Evolutionary conservation across 2,113 vertebrate species (phyloP), one percentile per base, ranked within the genome.

Genomic region (Hippocampus mohnikei): DNA sequence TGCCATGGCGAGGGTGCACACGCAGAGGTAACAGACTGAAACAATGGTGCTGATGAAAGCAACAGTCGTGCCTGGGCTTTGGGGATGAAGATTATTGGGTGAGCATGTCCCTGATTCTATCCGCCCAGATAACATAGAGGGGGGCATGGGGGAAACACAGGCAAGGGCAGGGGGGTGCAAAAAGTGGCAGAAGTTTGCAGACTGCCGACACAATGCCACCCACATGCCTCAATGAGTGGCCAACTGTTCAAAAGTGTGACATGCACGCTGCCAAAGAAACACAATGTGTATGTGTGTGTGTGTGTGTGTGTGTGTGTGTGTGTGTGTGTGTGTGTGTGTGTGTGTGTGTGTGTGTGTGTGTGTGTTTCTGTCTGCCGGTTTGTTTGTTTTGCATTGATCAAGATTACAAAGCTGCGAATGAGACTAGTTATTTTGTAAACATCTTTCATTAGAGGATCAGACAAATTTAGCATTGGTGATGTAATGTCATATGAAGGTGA

Each of bases 161-260:
- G 59, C 29, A 1, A 5, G 12, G 25, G 44, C 23, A 23, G 9
- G 12, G 13, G 33, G 52, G n/a, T 10, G 40, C 21, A 52, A 29
- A 56, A 80, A 70, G 76, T 23, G 70, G 77, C 82, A 90, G 84
- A 89, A 87, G 86, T 89, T 83, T 82, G 80, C 81, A 84, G 84
- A 87, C 77, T 77, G 66, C 77, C 52, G 67, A 90, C 87, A 88
- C 84, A 89, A 92, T 88, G 88, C 77, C 81, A 66, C 69, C 81
- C 72, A 70, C 83, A 58, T 64, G 82, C 87, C 84, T 75, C 85
- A 88, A 77, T 82, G 81, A 87, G 80, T 66, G 58, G 84, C 89
- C 90, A 91, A 90, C 89, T 92, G 90, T 86, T 91, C 83, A 72
- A 85, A 91, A 90, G 89, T 91, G 90, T 90, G 90, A 84, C 89